Conservation (phyloP, 2,888 invertebrate genomes). For the Thereva unica region DNA sequence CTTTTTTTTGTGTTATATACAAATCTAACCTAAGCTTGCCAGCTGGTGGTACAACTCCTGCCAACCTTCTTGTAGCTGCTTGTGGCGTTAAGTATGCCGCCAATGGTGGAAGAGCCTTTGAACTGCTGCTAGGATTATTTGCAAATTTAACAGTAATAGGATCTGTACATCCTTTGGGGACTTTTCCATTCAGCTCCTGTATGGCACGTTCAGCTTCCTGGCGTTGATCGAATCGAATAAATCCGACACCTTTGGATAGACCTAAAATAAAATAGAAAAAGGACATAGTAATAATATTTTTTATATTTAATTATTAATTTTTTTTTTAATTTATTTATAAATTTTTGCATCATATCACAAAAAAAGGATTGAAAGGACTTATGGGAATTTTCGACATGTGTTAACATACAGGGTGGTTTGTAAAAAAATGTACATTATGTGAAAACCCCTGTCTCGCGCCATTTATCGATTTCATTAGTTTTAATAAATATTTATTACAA, state of each 20-base stretch:
- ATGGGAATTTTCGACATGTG: too few relatives aligned
- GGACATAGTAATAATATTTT: too few relatives aligned
- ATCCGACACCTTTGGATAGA: conserved; percentile 91
- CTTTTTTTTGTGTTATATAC: conserved; percentile 32
- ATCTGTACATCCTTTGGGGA: conserved; percentile 85
- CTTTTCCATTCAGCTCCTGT: conserved; percentile 85
- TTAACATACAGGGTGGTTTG: too few relatives aligned
- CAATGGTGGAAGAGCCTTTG: conserved; percentile 80
- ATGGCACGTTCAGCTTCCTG: conserved; percentile 90
- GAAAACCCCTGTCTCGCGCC: too few relatives aligned
- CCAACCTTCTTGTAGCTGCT: conserved; percentile 78
- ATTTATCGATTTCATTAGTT: too few relatives aligned
- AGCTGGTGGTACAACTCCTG: conserved; percentile 71
- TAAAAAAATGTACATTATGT: too few relatives aligned
- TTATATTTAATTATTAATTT: too few relatives aligned
- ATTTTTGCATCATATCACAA: too few relatives aligned
- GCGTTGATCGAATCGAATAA: conserved; percentile 91
- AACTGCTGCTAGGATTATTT: conserved; percentile 88
- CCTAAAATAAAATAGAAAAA: conserved; percentile 61
- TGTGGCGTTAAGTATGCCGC: conserved; percentile 84
- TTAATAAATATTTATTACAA: too few relatives aligned
- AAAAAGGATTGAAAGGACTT: too few relatives aligned
- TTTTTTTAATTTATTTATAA: too few relatives aligned
- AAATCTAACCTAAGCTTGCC: conserved; percentile 77
- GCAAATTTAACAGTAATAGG: conserved; percentile 94